Percentiles rank a stretch among this genome's conserved stretches.
phyloP scores from a whole-genome alignment of 2,113 vertebrate genomes.

The Laticauda laticaudata region DNA sequence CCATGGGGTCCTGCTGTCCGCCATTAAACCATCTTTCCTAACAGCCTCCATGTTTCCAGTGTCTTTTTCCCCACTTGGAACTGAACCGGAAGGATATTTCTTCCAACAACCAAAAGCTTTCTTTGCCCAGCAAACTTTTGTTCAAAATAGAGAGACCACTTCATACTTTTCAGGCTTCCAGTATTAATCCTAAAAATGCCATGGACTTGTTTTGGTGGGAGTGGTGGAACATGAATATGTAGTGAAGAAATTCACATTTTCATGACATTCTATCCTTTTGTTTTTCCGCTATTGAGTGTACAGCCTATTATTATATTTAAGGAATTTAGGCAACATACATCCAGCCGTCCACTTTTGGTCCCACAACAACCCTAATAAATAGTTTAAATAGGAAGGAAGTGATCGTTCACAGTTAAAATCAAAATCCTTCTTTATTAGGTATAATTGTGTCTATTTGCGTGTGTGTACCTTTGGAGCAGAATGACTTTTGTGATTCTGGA shows the following conservation, averaged over 20 bases:
- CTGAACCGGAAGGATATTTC: too few relatives aligned
- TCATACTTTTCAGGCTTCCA: not conserved
- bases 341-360: not conserved
- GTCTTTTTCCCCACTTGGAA: too few relatives aligned
- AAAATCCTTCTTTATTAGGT: not conserved
- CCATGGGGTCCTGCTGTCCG: too few relatives aligned
- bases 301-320: not conserved
- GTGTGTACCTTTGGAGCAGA: not conserved
- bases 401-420: too few relatives aligned
- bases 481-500: not conserved
- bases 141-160: not conserved
- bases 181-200: not conserved
- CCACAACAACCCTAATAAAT: too few relatives aligned
- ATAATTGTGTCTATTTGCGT: not conserved
- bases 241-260: not conserved
- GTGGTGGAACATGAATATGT: not conserved
- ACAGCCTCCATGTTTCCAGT: too few relatives aligned
- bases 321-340: not conserved
- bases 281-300: not conserved
- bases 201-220: not conserved
- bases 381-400: too few relatives aligned
- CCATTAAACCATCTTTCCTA: too few relatives aligned
- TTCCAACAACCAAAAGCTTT: not conserved
- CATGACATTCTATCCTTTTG: too few relatives aligned
- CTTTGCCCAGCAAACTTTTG: not conserved